Evolutionary conservation across 2,797 vertebrate species (phyloP).

Genomic region (Myripristis murdjan): DNA sequence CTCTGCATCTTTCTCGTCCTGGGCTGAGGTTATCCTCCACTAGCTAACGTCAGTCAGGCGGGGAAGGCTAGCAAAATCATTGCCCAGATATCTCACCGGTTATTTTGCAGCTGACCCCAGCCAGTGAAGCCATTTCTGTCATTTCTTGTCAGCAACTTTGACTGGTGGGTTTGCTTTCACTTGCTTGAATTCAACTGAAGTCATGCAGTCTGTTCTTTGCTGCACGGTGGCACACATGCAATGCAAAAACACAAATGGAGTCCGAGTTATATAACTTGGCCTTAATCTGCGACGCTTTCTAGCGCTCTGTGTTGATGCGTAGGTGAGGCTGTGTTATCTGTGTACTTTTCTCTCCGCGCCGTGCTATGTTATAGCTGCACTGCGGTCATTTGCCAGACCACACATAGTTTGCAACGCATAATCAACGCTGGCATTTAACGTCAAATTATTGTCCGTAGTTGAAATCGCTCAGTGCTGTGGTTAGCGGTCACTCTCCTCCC

Average conservation of each 20-base stretch:
- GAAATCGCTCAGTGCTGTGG: neutral
- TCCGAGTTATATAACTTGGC: constrained; percentile 87
- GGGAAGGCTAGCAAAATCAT: constrained; percentile 34
- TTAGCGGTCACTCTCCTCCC: neutral
- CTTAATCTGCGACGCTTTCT: constrained; percentile 84
- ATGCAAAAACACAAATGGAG: constrained; percentile 71
- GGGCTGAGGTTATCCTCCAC: constrained; percentile 13
- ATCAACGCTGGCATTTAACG: constrained; percentile 5
- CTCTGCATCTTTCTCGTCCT: constrained; percentile 14
- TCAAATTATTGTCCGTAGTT: constrained; percentile 3
- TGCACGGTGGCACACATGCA: constrained; percentile 44
- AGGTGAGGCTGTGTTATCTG: constrained; percentile 60
- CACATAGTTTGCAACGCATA: constrained; percentile 21
- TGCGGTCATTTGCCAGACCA: constrained; percentile 17
- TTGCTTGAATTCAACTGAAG: neutral
- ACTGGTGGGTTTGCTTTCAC: neutral
- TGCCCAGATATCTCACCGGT: neutral
- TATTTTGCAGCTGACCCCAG: constrained; percentile 1
- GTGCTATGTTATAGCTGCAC: neutral
- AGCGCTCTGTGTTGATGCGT: constrained; percentile 66
- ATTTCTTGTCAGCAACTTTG: neutral
- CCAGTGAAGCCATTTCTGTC: neutral
- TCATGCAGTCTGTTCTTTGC: neutral
- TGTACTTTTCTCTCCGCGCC: constrained; percentile 27
- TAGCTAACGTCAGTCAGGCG: constrained; percentile 39